A percentile compares a stretch with the other conserved stretches of the same genome.
phyloP scores from a whole-genome alignment of 2,113 vertebrate genomes.

The Oenanthe melanoleuca region DNA sequence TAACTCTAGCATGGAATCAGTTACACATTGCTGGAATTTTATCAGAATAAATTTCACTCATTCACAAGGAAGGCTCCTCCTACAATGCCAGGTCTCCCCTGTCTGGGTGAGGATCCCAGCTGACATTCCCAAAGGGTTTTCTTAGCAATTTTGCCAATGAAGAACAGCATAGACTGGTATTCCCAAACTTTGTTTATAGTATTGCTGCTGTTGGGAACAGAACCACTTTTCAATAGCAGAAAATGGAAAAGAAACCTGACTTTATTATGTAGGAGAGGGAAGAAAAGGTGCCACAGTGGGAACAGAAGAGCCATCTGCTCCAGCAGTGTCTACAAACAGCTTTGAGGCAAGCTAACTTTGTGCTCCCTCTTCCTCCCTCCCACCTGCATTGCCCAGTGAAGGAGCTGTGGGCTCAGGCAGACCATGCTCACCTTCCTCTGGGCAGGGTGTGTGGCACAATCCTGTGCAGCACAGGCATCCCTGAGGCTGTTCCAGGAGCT shows the following conservation, averaged over 20 bases:
- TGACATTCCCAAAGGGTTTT: neutral
- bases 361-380: neutral
- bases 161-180: neutral
- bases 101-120: neutral
- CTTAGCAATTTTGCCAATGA: neutral
- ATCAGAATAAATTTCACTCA: neutral
- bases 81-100: neutral
- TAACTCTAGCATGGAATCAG: neutral
- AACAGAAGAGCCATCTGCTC: constrained; percentile 30
- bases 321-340: neutral
- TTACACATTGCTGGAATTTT: neutral
- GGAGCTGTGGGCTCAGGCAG: neutral
- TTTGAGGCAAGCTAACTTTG: neutral
- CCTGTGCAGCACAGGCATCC: neutral
- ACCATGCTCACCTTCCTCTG: neutral
- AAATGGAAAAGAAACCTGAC: neutral
- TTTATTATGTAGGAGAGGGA: neutral
- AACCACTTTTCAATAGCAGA: neutral
- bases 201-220: neutral
- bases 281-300: neutral
- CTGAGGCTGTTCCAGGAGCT: neutral
- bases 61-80: neutral
- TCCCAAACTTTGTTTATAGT: neutral
- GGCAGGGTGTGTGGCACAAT: neutral
- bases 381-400: neutral